Conservation (phyloP, 2,797 vertebrate genomes). For the Sebastes vulpes region DNA sequence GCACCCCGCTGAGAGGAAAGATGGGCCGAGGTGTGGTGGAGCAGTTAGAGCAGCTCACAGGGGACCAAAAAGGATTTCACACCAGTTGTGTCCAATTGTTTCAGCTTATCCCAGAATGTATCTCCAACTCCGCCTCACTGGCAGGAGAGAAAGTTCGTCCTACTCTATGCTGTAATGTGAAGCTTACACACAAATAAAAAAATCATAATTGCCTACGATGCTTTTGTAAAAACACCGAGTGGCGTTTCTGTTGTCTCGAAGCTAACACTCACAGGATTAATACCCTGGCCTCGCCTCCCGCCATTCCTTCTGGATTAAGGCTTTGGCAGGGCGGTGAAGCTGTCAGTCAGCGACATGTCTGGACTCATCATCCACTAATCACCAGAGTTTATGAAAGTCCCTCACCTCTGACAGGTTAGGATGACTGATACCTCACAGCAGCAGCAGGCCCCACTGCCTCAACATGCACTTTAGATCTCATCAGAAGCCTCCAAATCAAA, state of each 20-base stretch:
- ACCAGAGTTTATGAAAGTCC: constrained; percentile 89
- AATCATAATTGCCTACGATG: constrained; percentile 1
- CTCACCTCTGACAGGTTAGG: constrained; percentile 74
- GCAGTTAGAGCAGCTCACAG: constrained; percentile 70
- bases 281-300: constrained; percentile 57
- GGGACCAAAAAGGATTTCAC: constrained; percentile 86
- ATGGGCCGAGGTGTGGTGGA: constrained; percentile 73
- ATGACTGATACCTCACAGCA: constrained; percentile 76
- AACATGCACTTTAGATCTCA: constrained; percentile 77
- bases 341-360: constrained; percentile 87
- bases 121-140: constrained; percentile 50
- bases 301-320: constrained; percentile 83
- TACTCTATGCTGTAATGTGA: not conserved
- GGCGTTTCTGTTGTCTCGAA: constrained; percentile 33
- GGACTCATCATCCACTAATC: constrained; percentile 87
- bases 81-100: constrained; percentile 82
- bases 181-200: constrained; percentile 8
- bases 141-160: constrained; percentile 31
- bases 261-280: constrained; percentile 57
- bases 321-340: constrained; percentile 82
- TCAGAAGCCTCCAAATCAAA: constrained; percentile 68
- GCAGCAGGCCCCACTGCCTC: constrained; percentile 70
- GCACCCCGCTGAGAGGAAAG: constrained; percentile 76
- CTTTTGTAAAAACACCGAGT: constrained; percentile 29
- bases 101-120: constrained; percentile 42